A percentile compares a stretch with the other conserved stretches of the same genome.
Conservation (phyloP, 2,797 vertebrate species). For the Eulemur rubriventer region DNA sequence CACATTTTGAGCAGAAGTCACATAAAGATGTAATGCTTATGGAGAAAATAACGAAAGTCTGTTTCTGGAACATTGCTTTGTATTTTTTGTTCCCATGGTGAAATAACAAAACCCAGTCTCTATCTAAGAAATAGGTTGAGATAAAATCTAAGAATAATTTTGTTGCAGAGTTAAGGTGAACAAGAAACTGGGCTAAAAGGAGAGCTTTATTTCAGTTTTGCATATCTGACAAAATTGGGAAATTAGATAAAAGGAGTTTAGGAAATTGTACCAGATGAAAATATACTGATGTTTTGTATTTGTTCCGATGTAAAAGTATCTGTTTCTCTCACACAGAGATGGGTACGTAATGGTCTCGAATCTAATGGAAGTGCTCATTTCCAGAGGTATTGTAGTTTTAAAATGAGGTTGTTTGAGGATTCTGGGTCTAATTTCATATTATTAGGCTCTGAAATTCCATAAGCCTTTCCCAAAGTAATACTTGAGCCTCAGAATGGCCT, state of each 20-base stretch:
- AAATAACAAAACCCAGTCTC: constrained; percentile 56
- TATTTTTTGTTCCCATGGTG: constrained; percentile 3
- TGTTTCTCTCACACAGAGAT: constrained; percentile 33
- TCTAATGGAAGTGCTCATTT: constrained; percentile 69
- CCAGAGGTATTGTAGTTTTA: constrained; percentile 58
- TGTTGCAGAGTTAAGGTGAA: constrained; percentile 54
- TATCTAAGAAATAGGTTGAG: constrained; percentile 37
- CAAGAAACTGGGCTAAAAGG: constrained; percentile 45
- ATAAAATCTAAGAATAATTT: constrained; percentile 62
- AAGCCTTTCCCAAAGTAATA: constrained; percentile 51
- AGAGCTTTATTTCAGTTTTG: constrained; percentile 60
- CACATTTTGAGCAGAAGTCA: neutral
- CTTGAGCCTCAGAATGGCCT: neutral
- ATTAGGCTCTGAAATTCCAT: constrained; percentile 74
- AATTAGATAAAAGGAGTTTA: constrained; percentile 73
- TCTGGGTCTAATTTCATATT: constrained; percentile 68
- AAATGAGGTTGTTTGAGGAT: constrained; percentile 68
- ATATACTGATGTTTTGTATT: constrained; percentile 60
- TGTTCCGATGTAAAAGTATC: constrained; percentile 51
- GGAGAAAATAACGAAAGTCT: neutral
- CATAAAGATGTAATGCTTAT: neutral
- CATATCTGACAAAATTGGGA: constrained; percentile 60
- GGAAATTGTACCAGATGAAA: constrained; percentile 62
- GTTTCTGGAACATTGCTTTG: constrained; percentile 33
- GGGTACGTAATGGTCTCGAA: constrained; percentile 12